Percentiles rank a stretch among this genome's conserved stretches.
Evolutionary conservation across 2,113 vertebrate genomes (phyloP).

Genomic region (Fulica atra): DNA sequence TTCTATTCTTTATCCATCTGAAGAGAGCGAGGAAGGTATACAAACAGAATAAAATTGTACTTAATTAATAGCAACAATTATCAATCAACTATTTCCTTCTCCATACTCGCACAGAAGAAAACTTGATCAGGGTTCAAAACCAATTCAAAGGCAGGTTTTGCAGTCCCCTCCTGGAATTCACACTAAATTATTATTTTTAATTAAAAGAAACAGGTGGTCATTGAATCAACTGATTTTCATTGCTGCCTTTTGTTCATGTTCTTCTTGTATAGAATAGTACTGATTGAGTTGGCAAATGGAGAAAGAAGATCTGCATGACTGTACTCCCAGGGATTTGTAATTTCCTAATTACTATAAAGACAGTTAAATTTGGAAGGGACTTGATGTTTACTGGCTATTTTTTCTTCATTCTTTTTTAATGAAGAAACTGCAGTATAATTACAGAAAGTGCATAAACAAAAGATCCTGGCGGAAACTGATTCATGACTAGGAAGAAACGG

Average conservation of each 20-base stretch:
- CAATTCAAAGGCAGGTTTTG: neutral
- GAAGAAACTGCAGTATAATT: constrained; percentile 45
- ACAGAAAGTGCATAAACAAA: constrained; percentile 24
- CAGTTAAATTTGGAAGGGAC: constrained; percentile 3
- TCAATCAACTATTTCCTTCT: neutral
- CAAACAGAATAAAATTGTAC: neutral
- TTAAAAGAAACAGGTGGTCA: constrained; percentile 45
- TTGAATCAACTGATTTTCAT: constrained; percentile 7
- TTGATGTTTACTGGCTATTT: neutral
- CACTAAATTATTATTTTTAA: constrained; percentile 29
- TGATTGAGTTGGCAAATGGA: constrained; percentile 47
- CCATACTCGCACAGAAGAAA: neutral
- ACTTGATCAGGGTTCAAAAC: neutral
- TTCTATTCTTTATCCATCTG: neutral
- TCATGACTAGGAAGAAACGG: neutral
- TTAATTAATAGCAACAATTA: neutral
- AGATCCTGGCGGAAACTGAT: neutral
- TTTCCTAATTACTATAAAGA: constrained; percentile 53
- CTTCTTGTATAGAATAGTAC: neutral
- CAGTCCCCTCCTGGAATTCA: constrained; percentile 2
- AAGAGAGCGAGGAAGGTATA: neutral
- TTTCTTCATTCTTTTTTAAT: constrained; percentile 48
- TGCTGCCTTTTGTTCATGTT: constrained; percentile 32
- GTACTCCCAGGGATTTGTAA: constrained; percentile 28
- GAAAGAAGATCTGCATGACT: neutral